These are phyloP conservation scores for Glyptemys insculpta DNA, from an alignment of 2,797 vertebrate genomes.

Conservation along the genomic window DNA sequence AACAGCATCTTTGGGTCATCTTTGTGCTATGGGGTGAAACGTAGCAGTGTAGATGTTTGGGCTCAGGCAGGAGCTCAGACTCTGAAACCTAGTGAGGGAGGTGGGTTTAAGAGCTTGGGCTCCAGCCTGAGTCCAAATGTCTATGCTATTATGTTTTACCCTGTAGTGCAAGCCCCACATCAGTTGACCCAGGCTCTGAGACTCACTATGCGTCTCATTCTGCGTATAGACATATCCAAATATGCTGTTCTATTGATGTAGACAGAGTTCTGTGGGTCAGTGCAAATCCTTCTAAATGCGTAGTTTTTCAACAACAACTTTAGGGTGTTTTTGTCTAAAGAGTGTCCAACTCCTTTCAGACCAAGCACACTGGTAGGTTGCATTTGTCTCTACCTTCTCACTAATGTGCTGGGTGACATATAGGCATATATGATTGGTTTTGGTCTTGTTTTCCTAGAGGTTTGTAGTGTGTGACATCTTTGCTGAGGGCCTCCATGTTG, in stretches of 20 bases:
- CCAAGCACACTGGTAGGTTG: constrained; percentile 52
- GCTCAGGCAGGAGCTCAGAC: background rate
- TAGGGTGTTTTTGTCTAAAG: constrained; percentile 39
- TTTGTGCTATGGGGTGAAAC: background rate
- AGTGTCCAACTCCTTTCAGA: constrained; percentile 36
- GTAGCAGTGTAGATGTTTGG: no score
- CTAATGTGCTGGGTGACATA: constrained; percentile 64
- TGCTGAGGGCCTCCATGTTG: constrained; percentile 52
- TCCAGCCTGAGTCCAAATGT: background rate
- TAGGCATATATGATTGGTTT: constrained; percentile 68
- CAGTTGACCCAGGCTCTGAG: background rate
- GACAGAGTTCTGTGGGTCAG: background rate
- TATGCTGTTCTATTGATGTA: background rate
- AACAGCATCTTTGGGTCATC: background rate
- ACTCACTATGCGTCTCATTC: background rate
- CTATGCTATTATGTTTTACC: background rate
- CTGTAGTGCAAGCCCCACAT: background rate
- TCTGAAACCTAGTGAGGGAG: background rate
- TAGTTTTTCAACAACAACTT: constrained; percentile 7
- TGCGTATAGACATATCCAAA: background rate
- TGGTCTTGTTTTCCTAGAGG: constrained; percentile 68
- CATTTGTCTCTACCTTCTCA: constrained; percentile 66
- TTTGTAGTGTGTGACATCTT: constrained; percentile 53
- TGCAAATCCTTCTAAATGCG: background rate
- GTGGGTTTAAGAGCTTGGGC: background rate